Evolutionary conservation across 1,140 invertebrate genomes (phyloP), one percentile per base, ranked within the genome.

Genomic region (Drosophila fuyamai): DNA sequence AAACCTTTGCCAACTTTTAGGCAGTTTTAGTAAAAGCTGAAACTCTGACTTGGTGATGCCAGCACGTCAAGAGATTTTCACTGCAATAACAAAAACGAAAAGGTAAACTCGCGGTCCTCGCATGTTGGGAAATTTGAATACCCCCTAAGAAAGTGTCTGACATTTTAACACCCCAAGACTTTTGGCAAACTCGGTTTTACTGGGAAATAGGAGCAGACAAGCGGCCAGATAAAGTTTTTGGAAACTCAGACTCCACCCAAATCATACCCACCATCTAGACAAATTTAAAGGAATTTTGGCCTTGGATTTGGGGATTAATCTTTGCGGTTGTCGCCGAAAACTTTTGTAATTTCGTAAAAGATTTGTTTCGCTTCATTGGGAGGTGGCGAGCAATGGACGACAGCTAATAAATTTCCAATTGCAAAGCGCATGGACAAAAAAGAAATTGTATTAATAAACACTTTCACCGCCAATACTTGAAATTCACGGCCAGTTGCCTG

Each of bases 361-460:
- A 63, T 71, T 40, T 50, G 48, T 50, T 41, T 41, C 9, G 36
- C 12, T 16, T 18, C 4, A 29, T 36, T n/a, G 9, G 23, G 5
- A 43, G 50, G 14, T 6, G 18, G 41, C 13, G 27, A n/a, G 32
- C 53, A 66, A 65, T 78, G 80, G 58, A 56, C 55, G 61, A 51
- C 36, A 59, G 40, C 27, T 53, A 72, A 79, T 76, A 62, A 56
- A 68, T 88, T 72, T 76, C 44, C 50, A 66, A 81, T 60, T 76
- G 50, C 62, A 48, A 51, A 27, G 40, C 40, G 38, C 57, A 60
- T 40, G 44, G 46, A 72, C 44, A 78, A 59, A 81, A 88, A 73
- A 76, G 83, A 86, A 88, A 86, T 79, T 83, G 60, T 83, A 67
- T 88, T 88, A 79, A 79, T 88, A 86, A 83, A 83, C 79, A 86